Percentiles rank a stretch among this genome's conserved stretches.
Evolutionary conservation across 2,113 vertebrate genomes (phyloP).

Genomic region (Rhegmatorhina hoffmannsi): DNA sequence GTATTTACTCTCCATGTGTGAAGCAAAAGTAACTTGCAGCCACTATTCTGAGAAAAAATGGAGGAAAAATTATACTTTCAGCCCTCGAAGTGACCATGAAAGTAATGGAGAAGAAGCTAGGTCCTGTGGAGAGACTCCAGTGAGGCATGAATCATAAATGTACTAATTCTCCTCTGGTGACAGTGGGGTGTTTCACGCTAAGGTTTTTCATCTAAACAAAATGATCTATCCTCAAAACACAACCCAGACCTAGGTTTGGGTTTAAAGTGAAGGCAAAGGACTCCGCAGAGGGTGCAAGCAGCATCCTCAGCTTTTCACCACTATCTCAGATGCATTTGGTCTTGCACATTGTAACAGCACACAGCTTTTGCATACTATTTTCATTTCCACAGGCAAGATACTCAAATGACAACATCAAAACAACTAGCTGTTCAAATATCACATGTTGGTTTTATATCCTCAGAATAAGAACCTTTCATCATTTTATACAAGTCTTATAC

Average conservation of each 20-base stretch:
- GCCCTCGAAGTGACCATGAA: background rate
- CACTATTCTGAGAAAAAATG: background rate
- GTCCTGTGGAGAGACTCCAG: background rate
- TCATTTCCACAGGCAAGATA: background rate
- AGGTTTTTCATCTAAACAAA: background rate
- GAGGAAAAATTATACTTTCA: background rate
- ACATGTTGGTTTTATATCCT: background rate
- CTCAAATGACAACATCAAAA: background rate
- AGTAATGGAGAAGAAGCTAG: background rate
- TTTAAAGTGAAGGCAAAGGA: background rate
- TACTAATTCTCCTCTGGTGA: background rate
- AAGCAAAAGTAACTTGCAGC: background rate
- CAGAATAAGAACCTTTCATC: background rate
- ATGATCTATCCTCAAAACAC: background rate
- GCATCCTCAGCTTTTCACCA: background rate
- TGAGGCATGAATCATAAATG: accelerated
- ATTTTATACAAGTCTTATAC: background rate
- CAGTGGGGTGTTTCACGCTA: background rate
- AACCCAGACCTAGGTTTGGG: background rate
- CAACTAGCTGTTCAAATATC: background rate
- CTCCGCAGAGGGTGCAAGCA: background rate
- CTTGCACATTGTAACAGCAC: background rate
- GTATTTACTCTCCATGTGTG: background rate
- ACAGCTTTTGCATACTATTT: background rate
- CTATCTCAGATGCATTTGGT: background rate